Percentiles rank a stretch among this genome's conserved stretches.
phyloP scores from a whole-genome alignment of 1,140 invertebrate species.

The Drosophila arizonae region DNA sequence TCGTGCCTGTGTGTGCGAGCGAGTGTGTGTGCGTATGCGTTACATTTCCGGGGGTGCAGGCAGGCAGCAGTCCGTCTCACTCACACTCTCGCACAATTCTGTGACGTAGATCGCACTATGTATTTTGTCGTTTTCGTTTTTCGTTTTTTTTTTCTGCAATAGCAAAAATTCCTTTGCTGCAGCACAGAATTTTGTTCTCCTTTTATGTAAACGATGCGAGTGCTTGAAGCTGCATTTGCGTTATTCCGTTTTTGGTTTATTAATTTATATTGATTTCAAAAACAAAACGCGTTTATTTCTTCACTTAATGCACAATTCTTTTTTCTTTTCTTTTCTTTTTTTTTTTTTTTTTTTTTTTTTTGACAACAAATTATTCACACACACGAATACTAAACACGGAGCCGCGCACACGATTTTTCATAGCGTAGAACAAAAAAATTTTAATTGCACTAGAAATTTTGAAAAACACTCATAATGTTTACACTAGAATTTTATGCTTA shows the following conservation, averaged over 20 bases:
- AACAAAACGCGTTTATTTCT: constrained; percentile 7
- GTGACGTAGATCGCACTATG: constrained; percentile 66
- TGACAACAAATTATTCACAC: constrained; percentile 16
- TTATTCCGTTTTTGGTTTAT: not conserved
- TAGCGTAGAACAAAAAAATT: constrained; percentile 29
- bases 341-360: not conserved
- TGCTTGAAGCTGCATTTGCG: constrained; percentile 30
- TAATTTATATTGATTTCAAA: constrained; percentile 25
- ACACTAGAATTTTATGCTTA: constrained; percentile 55
- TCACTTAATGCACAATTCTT: constrained; percentile 17
- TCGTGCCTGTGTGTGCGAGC: constrained; percentile 16
- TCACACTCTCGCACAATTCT: constrained; percentile 51
- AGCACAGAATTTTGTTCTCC: constrained; percentile 20
- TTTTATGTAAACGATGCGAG: constrained; percentile 54
- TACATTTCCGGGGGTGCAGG: constrained; percentile 77
- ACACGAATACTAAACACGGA: constrained; percentile 18
- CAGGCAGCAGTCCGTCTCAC: constrained; percentile 47
- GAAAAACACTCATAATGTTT: constrained; percentile 52
- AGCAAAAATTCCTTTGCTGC: constrained; percentile 61
- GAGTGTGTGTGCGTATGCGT: constrained; percentile 53
- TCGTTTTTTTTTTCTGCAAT: constrained; percentile 35
- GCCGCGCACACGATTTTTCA: constrained; percentile 8
- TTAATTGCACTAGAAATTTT: constrained; percentile 53
- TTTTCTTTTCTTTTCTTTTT: too few relatives aligned
- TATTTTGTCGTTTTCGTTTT: constrained; percentile 20